Evolutionary conservation across 2,888 invertebrate species (phyloP), one percentile per base, ranked within the genome.

Genomic region (Piscicola geometra): DNA sequence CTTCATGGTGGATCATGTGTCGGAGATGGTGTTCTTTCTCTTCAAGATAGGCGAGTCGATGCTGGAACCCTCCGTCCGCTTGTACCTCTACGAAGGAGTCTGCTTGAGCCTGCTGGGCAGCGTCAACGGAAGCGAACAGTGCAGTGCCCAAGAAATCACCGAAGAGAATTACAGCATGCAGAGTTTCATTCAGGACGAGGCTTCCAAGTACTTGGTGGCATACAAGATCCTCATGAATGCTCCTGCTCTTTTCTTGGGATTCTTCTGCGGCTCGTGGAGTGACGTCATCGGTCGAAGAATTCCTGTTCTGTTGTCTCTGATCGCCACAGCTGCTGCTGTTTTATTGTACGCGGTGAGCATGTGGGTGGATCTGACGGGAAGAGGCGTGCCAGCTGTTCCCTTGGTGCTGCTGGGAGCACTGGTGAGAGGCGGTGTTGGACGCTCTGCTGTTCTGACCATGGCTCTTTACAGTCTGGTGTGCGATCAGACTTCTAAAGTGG

Each of bases 191-290:
- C 84, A 84, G 76, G 78, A 75, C 35, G 76, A 79, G 35, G 82
- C 84, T 0, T 83, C 83, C 5, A 79, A 77, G n/a, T 84, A 84
- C 76, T 78, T 85, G 69, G 82, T 85, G 77, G 81, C 81, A 50
- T 83, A 84, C 79, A 80, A 84, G 72, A 79, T 85, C 33, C 79
- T 85, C 66, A 81, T 84, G 25, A 85, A 84, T 78, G 76, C 83
- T 15, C 85, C 85, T 0, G 85, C 85, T 32, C 81, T 85, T 15
- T 71, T 84, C 30, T 81, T 85, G 2, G 83, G 83, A 21, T 80
- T 85, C 33, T 83, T 85, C 78, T 85, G 85, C 75, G 85, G 85
- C 2, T 83, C 84, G 18, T 85, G 85, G 83, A 85, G 85, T 75
- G 85, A 85, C 78, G 79, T 79, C 66, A 80, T 82, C 71, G 84